Evolutionary conservation across 2,797 vertebrate species (phyloP).

Genomic region (Myotis vivesi): DNA sequence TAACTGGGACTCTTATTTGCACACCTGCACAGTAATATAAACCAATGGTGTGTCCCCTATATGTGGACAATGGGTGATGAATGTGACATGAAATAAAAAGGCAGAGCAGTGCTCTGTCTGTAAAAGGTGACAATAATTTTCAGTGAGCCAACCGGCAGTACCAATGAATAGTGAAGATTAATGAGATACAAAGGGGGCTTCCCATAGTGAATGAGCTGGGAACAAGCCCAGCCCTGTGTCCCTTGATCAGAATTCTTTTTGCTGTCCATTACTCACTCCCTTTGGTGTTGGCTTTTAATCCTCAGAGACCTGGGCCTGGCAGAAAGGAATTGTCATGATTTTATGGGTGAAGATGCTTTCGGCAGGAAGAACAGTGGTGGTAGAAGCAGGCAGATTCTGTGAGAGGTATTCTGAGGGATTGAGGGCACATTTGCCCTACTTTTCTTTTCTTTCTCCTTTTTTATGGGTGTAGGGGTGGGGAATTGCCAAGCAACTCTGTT

Average conservation of each 20-base stretch:
- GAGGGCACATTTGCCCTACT: not conserved
- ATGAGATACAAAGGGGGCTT: not conserved
- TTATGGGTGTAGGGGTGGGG: too few species aligned
- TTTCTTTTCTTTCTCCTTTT: not conserved
- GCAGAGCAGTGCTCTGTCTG: not conserved
- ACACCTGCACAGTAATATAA: not conserved
- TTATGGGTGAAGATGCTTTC: not conserved
- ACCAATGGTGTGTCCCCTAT: not conserved
- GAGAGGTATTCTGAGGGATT: not conserved
- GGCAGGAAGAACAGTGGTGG: not conserved
- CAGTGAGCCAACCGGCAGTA: not conserved
- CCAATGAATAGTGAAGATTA: not conserved
- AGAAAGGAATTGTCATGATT: not conserved
- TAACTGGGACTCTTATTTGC: not conserved
- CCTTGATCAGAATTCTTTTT: not conserved
- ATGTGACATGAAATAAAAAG: not conserved
- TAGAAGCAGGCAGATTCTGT: not conserved
- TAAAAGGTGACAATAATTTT: not conserved
- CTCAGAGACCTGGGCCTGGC: not conserved
- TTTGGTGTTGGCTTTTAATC: not conserved
- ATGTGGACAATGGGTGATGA: not conserved
- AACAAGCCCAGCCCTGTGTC: accelerated
- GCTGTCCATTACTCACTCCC: not conserved
- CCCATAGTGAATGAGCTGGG: not conserved
- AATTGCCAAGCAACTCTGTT: not conserved